Percentiles rank a stretch among this genome's conserved stretches.
Evolutionary conservation across 2,888 invertebrate genomes (phyloP).

Genomic region (Acleris sparsana): DNA sequence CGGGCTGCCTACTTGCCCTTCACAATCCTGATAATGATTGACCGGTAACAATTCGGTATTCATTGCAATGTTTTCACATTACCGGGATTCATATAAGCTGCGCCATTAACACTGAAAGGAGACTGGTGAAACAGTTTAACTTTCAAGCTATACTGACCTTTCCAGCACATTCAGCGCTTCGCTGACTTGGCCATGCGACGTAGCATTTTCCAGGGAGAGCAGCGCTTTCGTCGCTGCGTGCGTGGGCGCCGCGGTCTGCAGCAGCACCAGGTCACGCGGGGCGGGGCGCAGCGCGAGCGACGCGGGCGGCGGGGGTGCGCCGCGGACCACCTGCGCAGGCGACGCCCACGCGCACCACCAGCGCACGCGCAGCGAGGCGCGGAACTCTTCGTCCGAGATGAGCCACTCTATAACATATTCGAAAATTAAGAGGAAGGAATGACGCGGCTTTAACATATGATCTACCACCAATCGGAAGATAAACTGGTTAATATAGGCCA

Average conservation of each 20-base stretch:
- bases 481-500: no score
- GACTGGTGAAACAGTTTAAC: no score
- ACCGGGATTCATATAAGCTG: no score
- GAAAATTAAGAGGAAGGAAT: no score
- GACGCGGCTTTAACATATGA: no score
- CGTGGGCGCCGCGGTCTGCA: constrained; percentile 80
- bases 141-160: constrained; percentile 68
- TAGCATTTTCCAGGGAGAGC: constrained; percentile 85
- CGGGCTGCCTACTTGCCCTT: no score
- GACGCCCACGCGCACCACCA: constrained; percentile 67
- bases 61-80: no score
- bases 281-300: constrained; percentile 58
- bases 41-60: no score
- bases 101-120: no score
- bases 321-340: constrained; percentile 54
- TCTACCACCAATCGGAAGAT: no score
- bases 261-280: constrained; percentile 68
- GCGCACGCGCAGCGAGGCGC: constrained; percentile 61
- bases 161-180: constrained; percentile 81
- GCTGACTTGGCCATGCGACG: constrained; percentile 82
- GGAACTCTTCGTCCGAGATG: constrained; percentile 63
- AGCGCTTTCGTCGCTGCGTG: constrained; percentile 81
- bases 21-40: no score
- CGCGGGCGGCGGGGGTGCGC: constrained; percentile 51
- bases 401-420: constrained; percentile 62